Conservation (phyloP, 2,113 vertebrate genomes). For the Pseudopodoces humilis region DNA sequence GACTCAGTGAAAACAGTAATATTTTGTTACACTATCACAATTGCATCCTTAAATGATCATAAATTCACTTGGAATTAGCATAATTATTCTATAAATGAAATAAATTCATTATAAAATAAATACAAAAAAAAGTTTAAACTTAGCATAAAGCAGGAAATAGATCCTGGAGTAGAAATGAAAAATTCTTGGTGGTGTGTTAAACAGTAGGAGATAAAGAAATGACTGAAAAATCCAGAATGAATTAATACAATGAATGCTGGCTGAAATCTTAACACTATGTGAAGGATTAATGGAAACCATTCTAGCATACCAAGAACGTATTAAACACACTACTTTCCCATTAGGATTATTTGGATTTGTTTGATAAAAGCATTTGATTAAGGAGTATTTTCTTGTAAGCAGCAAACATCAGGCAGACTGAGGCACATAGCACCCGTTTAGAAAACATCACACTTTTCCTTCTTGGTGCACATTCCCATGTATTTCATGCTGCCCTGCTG, state of each 20-base stretch:
- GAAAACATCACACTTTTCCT: background rate
- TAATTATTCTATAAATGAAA: constrained; percentile 21
- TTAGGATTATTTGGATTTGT: background rate
- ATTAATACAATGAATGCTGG: background rate
- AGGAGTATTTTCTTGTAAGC: background rate
- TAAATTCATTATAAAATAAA: constrained; percentile 5
- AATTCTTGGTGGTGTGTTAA: background rate
- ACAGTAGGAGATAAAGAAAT: background rate
- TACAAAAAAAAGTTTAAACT: background rate
- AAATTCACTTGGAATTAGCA: constrained; percentile 29
- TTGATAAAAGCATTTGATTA: background rate
- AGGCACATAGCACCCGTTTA: rapidly evolving
- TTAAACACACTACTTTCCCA: background rate
- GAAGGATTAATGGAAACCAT: background rate
- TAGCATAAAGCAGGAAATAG: background rate
- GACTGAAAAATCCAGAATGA: background rate
- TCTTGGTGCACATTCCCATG: rapidly evolving
- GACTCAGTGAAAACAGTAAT: background rate
- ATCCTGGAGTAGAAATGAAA: background rate
- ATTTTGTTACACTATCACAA: constrained; percentile 16
- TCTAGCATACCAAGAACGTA: background rate
- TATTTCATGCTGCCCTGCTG: background rate
- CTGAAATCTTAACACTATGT: background rate
- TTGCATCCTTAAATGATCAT: constrained; percentile 10
- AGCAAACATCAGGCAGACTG: background rate